Evolutionary conservation across 2,888 invertebrate genomes (phyloP), one percentile per base, ranked within the genome.

Genomic region (Drosophila helvetica): DNA sequence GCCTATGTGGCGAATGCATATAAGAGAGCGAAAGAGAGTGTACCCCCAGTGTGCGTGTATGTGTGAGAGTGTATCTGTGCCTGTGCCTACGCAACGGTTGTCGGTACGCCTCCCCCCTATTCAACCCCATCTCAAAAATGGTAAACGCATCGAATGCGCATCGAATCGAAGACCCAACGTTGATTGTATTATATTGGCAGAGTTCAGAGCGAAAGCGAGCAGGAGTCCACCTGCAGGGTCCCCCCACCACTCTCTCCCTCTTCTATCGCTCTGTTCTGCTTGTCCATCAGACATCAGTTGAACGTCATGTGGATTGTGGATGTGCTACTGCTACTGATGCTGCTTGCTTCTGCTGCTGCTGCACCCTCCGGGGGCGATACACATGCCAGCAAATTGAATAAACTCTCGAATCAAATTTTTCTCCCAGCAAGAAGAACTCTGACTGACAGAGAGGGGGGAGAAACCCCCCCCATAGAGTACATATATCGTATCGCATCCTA

Each of bases 111-210:
- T 2, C 6, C 38, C 0, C 5, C 10, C 33, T n/a, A n/a, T n/a
- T n/a, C 38, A 15, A 46, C 69, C 33, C 74, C 70, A 74, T 69
- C 73, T 85, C 70, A 74, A 80, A 85, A 57, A 75, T 78, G 61
- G 75, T 71, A 79, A 79, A 84, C 78, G 74, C 86, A 88, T 88
- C 86, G 83, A 83, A 88, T 86, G 81, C 84, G 84, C 88, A 83
- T 83, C 84, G 83, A 83, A 79, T 70, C 86, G 62, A 69, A 77
- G 82, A 69, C 38, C 86, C 62, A 84, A 88, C 80, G 78, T 74
- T 89, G 86, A 88, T 88, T 86, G 89, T 85, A 81, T 88, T 88
- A 81, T 88, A 89, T 84, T 84, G 86, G 72, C 60, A 79, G 70
- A 61, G 73, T 65, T 55, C 65, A 71, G 58, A 47, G 47, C 47